Evolutionary conservation across 2,113 vertebrate genomes (phyloP).

Genomic region (Paraplagusia blochii): DNA sequence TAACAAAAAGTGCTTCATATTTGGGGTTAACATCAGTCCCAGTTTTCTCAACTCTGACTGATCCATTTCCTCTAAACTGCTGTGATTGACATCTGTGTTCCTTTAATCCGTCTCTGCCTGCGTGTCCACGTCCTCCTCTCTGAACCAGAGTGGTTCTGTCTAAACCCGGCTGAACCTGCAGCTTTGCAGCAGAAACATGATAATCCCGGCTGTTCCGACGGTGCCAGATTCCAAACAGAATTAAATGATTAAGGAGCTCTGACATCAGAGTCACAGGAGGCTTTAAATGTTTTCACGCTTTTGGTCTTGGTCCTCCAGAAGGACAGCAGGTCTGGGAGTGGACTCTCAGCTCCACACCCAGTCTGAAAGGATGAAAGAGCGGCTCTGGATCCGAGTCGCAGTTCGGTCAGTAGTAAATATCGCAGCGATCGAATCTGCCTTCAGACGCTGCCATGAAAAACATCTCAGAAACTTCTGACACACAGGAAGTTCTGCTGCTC

Average conservation of each 20-base stretch:
- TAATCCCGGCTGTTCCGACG: slow-evolving; percentile 68
- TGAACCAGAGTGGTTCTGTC: slow-evolving; percentile 1
- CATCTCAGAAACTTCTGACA: slow-evolving; percentile 32
- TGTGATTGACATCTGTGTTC: too few relatives aligned
- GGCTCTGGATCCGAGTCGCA: too few relatives aligned
- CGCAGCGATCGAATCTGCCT: slow-evolving; percentile 1
- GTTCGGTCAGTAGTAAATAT: slow-evolving; percentile 8
- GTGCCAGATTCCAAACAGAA: slow-evolving; percentile 83
- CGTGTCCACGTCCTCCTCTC: too few relatives aligned
- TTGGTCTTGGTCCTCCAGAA: slow-evolving; percentile 43
- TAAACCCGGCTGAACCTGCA: slow-evolving; percentile 52
- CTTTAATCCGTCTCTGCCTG: too few relatives aligned
- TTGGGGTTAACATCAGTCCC: too few relatives aligned
- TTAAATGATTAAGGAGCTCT: slow-evolving; percentile 84
- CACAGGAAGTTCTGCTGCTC: slow-evolving; percentile 46
- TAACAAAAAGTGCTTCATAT: too few relatives aligned
- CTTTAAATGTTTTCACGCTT: slow-evolving; percentile 60
- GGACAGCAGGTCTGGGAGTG: slow-evolving; percentile 49
- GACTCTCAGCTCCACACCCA: neutral
- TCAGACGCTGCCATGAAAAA: slow-evolving; percentile 6
- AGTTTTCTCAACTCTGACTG: too few relatives aligned
- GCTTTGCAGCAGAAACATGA: slow-evolving; percentile 55
- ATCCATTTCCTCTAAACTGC: too few relatives aligned
- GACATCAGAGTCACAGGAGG: slow-evolving; percentile 62
- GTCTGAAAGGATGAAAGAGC: neutral